Percentiles rank a stretch among this genome's conserved stretches.
phyloP scores from a whole-genome alignment of 1,140 invertebrate genomes.

The Diorhabda elongata region DNA sequence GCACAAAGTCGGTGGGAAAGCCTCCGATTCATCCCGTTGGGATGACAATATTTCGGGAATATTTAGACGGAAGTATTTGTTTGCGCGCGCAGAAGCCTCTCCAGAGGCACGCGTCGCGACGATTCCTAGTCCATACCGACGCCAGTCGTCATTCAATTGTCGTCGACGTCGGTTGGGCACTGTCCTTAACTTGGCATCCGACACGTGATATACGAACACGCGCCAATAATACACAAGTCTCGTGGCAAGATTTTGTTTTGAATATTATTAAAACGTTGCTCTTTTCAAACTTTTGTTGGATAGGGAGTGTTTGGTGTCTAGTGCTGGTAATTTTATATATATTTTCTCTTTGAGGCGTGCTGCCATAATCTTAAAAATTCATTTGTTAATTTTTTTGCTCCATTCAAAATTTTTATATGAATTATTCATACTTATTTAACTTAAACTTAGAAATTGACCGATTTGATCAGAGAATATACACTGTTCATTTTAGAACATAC shows the following conservation, averaged over 20 bases:
- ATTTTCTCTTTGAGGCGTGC: neutral
- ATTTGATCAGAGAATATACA: no score
- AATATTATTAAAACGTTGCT: no score
- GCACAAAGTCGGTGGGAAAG: conserved; percentile 11
- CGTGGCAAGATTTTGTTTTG: neutral
- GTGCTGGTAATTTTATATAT: conserved; percentile 16
- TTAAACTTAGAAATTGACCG: no score
- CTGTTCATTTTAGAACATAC: no score
- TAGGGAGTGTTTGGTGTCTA: conserved; percentile 6
- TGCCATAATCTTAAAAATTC: no score
- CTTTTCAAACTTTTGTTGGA: neutral
- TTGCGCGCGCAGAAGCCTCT: conserved; percentile 32
- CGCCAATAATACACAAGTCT: conserved; percentile 4
- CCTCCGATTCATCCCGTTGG: conserved; percentile 4
- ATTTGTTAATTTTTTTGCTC: no score
- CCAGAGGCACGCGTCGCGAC: conserved; percentile 38
- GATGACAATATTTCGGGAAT: conserved; percentile 28
- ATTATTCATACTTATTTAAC: no score
- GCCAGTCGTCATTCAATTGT: conserved; percentile 36
- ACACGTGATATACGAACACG: conserved; percentile 9
- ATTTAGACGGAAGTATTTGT: conserved; percentile 26
- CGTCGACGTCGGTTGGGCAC: conserved; percentile 27
- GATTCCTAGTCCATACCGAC: conserved; percentile 36
- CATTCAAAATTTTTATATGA: no score
- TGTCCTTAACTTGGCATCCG: conserved; percentile 26